Evolutionary conservation across 2,888 invertebrate genomes (phyloP).

Genomic region (Drosophila pullipes): DNA sequence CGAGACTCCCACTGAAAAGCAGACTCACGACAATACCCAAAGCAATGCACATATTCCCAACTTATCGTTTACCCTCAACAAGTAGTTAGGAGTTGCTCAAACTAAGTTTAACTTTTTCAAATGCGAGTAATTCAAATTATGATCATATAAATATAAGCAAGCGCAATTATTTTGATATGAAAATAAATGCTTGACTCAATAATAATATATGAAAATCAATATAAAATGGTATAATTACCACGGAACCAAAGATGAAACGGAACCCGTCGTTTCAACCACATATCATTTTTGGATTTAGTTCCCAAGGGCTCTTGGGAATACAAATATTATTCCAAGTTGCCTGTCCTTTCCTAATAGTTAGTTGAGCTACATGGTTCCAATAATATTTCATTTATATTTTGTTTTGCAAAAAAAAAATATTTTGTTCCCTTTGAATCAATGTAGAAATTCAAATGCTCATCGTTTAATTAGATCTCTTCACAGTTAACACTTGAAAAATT

Average conservation of each 20-base stretch:
- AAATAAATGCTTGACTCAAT: not conserved
- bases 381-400: not conserved
- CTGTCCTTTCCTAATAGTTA: not conserved
- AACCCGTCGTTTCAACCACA: not conserved
- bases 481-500: not conserved
- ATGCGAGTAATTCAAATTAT: not conserved
- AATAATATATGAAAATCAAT: not conserved
- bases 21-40: slow-evolving; percentile 82
- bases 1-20: slow-evolving; percentile 82
- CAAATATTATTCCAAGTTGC: not conserved
- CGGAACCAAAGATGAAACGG: not conserved
- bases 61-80: slow-evolving; percentile 68
- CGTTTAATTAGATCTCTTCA: no score
- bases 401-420: slow-evolving; percentile 17
- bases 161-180: not conserved
- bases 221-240: not conserved
- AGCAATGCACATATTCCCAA: slow-evolving; percentile 78
- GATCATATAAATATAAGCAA: not conserved
- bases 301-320: not conserved
- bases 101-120: slow-evolving; percentile 2
- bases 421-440: slow-evolving; percentile 6
- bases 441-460: not conserved
- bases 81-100: slow-evolving; percentile 36
- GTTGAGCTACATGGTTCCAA: not conserved
- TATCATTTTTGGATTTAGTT: not conserved